A percentile compares a stretch with the other conserved stretches of the same genome.
Evolutionary conservation across 2,113 vertebrate species (phyloP).

Genomic region (Phyllostomus hastatus): DNA sequence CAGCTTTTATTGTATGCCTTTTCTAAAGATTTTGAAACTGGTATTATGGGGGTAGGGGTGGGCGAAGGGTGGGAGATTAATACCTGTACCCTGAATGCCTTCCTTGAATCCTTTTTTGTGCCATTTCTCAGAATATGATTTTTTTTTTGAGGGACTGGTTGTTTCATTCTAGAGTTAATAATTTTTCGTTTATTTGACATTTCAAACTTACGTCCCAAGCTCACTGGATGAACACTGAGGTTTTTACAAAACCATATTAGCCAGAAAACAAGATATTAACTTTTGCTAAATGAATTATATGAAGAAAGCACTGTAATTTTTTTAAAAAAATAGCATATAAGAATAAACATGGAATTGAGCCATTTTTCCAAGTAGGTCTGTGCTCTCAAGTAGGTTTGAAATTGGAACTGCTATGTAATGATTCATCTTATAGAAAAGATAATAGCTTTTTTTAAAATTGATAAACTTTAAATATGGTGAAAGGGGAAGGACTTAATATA

Average conservation of each 20-base stretch:
- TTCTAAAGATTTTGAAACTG: conserved; percentile 12
- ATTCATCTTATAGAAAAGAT: conserved; percentile 19
- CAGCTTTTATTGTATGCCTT: conserved; percentile 25
- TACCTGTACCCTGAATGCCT: not conserved
- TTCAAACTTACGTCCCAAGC: not conserved
- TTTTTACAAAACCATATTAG: not conserved
- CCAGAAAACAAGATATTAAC: not conserved
- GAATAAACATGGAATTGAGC: not conserved
- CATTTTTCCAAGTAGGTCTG: not conserved
- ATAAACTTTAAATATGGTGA: not conserved
- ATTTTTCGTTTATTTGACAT: not conserved
- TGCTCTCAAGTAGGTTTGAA: not conserved
- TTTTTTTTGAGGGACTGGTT: not conserved
- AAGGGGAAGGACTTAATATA: not conserved
- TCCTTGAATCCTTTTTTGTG: not conserved
- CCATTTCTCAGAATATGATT: conserved; percentile 5
- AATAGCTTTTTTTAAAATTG: not conserved
- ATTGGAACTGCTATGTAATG: not conserved
- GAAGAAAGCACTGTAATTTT: conserved; percentile 13
- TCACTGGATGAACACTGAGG: not conserved
- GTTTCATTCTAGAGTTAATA: not conserved
- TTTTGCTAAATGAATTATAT: not conserved
- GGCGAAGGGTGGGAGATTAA: not conserved
- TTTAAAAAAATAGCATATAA: not conserved
- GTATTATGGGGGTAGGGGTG: not conserved